Percentiles rank a stretch among this genome's conserved stretches.
These are phyloP conservation scores for Phocides pigmalion DNA, from an alignment of 1,140 invertebrate genomes.

Conservation along the genomic window DNA sequence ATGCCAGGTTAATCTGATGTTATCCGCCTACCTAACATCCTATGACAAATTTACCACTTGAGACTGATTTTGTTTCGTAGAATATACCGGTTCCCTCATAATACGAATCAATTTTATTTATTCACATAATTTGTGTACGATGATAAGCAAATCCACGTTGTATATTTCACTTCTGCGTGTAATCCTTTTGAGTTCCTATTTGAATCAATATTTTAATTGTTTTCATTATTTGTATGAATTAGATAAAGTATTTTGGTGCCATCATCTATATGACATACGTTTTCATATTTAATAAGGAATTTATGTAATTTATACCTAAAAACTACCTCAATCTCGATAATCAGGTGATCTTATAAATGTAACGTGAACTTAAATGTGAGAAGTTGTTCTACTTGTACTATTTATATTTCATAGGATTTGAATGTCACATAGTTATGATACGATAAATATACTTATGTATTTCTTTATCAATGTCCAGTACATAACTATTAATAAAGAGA, in stretches of 20 bases:
- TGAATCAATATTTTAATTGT: conserved; percentile 51
- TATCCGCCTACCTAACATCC: conserved; percentile 42
- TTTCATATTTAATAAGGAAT: conserved; percentile 23
- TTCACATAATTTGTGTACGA: conserved; percentile 1
- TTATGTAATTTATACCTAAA: conserved; percentile 18
- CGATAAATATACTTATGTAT: conserved; percentile 73
- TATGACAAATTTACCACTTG: conserved; percentile 49
- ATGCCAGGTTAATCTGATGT: conserved; percentile 40
- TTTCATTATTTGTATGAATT: conserved; percentile 60
- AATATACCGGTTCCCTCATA: conserved; percentile 17
- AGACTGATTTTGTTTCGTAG: conserved; percentile 68
- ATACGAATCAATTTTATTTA: conserved; percentile 5
- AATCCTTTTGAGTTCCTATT: conserved; percentile 80
- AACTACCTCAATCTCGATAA: conserved; percentile 65
- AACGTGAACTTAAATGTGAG: conserved; percentile 43
- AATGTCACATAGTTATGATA: conserved; percentile 71
- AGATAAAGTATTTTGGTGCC: conserved; percentile 47
- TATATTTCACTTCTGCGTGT: conserved; percentile 43
- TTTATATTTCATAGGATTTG: conserved; percentile 64
- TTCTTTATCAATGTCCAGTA: conserved; percentile 81
- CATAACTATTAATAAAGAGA: conserved; percentile 81
- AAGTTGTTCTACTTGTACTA: conserved; percentile 67
- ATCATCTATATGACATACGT: conserved; percentile 29
- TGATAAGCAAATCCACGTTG: neutral
- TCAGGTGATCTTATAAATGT: conserved; percentile 51